Evolutionary conservation across 2,113 vertebrate genomes (phyloP).

Genomic region (Solea senegalensis): DNA sequence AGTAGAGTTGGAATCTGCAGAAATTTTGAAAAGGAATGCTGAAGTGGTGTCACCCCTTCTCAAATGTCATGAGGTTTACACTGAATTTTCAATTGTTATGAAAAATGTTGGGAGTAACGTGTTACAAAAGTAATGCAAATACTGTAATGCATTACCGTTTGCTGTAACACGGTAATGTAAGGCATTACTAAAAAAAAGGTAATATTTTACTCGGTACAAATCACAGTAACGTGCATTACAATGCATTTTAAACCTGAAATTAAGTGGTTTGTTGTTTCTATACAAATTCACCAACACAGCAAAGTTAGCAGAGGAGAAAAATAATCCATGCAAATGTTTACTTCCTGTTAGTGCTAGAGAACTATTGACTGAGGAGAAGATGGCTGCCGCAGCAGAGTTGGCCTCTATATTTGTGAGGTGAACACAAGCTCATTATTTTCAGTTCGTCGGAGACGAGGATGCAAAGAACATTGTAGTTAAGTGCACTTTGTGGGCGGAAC

Average conservation of each 20-base stretch:
- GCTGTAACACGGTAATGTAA: background rate
- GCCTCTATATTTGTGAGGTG: background rate
- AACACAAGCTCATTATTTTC: no score
- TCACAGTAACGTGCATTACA: background rate
- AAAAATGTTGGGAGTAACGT: background rate
- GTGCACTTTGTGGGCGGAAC: no score
- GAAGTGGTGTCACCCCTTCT: slow-evolving; percentile 48
- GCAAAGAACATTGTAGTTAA: no score
- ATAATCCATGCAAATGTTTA: background rate
- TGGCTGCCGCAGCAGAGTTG: background rate
- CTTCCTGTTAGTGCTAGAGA: background rate
- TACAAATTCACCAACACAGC: background rate
- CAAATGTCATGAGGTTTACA: slow-evolving; percentile 16
- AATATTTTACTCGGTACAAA: background rate
- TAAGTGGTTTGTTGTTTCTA: background rate
- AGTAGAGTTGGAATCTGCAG: slow-evolving; percentile 28
- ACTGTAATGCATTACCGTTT: background rate
- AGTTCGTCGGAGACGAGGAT: no score
- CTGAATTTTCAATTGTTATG: background rate
- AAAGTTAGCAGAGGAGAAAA: background rate
- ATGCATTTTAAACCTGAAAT: background rate
- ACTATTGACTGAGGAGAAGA: background rate
- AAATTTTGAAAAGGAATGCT: slow-evolving; percentile 35
- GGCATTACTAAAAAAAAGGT: background rate
- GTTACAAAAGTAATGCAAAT: background rate